These are phyloP conservation scores for Drosophila quadrilineata DNA, from an alignment of 1,140 invertebrate genomes.

Conservation along the genomic window DNA sequence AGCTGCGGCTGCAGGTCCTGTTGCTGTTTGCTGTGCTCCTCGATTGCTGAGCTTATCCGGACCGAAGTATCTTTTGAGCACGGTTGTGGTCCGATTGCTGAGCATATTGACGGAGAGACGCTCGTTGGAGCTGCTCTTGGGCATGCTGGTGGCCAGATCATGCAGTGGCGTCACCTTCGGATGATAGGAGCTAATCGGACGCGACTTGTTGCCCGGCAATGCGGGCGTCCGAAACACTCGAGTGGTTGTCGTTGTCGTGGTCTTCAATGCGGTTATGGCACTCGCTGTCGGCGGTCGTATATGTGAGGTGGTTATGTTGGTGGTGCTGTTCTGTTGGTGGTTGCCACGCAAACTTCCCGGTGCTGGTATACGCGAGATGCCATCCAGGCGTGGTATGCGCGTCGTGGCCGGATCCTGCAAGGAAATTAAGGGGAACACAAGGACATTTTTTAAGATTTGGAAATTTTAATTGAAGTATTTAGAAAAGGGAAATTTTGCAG, in stretches of 20 bases:
- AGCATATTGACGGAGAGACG: conserved; percentile 54
- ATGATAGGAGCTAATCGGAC: conserved; percentile 51
- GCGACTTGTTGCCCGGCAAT: conserved; percentile 19
- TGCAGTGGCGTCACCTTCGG: conserved; percentile 38
- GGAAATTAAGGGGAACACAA: background rate
- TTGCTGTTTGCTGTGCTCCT: background rate
- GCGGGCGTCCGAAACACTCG: conserved; percentile 56
- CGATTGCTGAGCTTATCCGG: conserved; percentile 30
- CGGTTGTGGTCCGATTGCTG: conserved; percentile 55
- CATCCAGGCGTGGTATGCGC: conserved; percentile 72
- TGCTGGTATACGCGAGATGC: conserved; percentile 64
- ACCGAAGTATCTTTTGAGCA: conserved; percentile 54
- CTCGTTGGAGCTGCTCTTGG: conserved; percentile 69
- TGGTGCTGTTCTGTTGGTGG: background rate
- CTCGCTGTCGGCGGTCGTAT: conserved; percentile 51
- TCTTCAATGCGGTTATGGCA: too few relatives aligned
- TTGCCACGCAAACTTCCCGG: conserved; percentile 53
- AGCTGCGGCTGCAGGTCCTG: background rate
- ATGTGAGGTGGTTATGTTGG: conserved; percentile 42
- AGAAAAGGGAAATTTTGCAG: too few relatives aligned
- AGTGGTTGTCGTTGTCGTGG: conserved; percentile 26
- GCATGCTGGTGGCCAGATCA: conserved; percentile 50
- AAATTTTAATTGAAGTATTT: too few relatives aligned
- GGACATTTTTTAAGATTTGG: background rate
- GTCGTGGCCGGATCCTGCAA: conserved; percentile 68